phyloP scores from a whole-genome alignment of 2,797 vertebrate genomes.

The Monodelphis domestica region DNA sequence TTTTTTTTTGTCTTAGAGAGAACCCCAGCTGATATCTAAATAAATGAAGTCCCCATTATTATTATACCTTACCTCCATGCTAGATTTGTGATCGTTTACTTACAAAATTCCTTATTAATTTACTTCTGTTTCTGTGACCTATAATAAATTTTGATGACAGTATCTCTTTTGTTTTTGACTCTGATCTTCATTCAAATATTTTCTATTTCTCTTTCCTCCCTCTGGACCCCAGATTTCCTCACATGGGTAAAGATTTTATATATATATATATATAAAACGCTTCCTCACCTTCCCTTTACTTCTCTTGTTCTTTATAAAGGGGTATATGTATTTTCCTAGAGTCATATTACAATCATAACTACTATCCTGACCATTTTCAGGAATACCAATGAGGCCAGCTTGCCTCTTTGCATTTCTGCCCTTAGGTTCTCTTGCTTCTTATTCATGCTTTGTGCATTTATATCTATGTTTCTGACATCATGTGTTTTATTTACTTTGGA shows the following conservation, averaged over 20 bases:
- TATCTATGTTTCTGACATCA: background rate
- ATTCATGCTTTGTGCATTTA: background rate
- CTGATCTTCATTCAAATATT: background rate
- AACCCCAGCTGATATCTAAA: background rate
- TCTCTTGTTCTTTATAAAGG: background rate
- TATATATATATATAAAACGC: background rate
- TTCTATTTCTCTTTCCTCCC: background rate
- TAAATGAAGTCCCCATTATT: background rate
- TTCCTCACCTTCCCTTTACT: background rate
- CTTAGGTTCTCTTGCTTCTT: background rate
- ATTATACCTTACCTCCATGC: background rate
- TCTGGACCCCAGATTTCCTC: background rate
- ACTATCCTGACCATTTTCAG: background rate
- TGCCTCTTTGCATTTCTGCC: background rate
- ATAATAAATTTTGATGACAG: background rate
- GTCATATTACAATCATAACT: background rate
- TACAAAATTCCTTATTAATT: background rate
- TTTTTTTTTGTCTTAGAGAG: background rate
- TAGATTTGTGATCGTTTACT: background rate
- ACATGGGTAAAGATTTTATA: background rate
- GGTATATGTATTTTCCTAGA: background rate
- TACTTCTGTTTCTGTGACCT: background rate
- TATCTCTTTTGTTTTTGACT: background rate
- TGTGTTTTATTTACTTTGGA: background rate
- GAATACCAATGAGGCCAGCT: background rate